A percentile compares a stretch with the other conserved stretches of the same genome.
Evolutionary conservation across 2,797 vertebrate species (phyloP).

Genomic region (Bucorvus abyssinicus): DNA sequence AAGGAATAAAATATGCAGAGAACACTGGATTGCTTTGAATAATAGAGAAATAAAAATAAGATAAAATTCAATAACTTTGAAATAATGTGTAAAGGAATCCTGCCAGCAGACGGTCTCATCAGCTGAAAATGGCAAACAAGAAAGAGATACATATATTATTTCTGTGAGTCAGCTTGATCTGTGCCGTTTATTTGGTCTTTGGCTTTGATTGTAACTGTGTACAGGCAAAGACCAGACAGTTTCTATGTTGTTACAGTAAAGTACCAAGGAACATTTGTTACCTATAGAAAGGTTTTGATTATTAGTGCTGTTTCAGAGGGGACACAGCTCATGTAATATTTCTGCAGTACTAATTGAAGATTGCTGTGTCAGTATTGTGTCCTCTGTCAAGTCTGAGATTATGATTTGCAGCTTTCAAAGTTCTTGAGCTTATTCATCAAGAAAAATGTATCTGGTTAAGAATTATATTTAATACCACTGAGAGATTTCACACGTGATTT

Average conservation of each 20-base stretch:
- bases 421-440: neutral
- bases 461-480: neutral
- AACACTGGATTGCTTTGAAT: neutral
- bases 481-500: neutral
- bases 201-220: neutral
- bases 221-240: neutral
- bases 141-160: neutral
- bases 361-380: neutral
- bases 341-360: neutral
- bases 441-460: neutral
- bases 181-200: neutral
- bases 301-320: neutral
- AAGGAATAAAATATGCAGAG: neutral
- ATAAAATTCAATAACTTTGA: neutral
- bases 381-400: neutral
- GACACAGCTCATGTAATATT: neutral
- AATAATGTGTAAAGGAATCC: neutral
- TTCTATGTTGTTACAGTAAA: neutral
- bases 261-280: neutral
- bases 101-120: neutral
- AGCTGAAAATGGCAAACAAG: neutral
- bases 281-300: neutral
- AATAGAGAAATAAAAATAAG: neutral
- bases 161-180: neutral
- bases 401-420: neutral